Evolutionary conservation across 2,888 invertebrate species (phyloP), one percentile per base, ranked within the genome.

Genomic region (Tipula unca): DNA sequence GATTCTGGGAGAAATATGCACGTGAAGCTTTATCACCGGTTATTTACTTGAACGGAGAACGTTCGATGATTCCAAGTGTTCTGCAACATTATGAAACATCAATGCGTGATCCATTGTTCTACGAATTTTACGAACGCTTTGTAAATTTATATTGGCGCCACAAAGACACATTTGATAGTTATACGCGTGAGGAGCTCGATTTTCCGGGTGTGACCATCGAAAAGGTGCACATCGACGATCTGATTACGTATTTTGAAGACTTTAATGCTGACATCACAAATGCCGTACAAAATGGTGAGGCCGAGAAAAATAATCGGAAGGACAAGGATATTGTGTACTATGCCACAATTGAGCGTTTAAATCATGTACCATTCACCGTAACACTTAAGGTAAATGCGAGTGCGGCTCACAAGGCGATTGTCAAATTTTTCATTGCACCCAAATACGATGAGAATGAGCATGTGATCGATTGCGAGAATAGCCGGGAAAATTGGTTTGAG

Each of bases 71-170:
- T 6, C 93, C 95, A n/a, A 91, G 93, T 10, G 91, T 93, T 1
- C 90, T 95, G 87, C 93, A 95, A 88, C 91, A 92, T 87, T 93
- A 93, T 88, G 92, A 93, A 88, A 94, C 95, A 4, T 93, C 93
- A 88, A 90, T 95, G 87, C 94, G 95, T 87, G 95, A 96, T 89
- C 95, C 95, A 25, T 92, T 94, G 83, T 95, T 95, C 92, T 96
- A 94, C 89, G 92, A 93, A 87, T 90, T 95, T 86, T 94, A 94
- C 89, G 93, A 94, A 89, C 93, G 93, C 86, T 91, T 95, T 87
- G 88, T 92, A 85, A 89, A 92, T 86, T 91, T 92, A 84, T 92
- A 93, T 89, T 90, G 91, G 87, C 91, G 93, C 84, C 95, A 93
- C 92, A 94, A 94, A 89, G 89, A 90, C 87, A 92, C 92, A 87